Conservation (phyloP, 1,140 invertebrate genomes). For the Drosophila rhopaloa region DNA sequence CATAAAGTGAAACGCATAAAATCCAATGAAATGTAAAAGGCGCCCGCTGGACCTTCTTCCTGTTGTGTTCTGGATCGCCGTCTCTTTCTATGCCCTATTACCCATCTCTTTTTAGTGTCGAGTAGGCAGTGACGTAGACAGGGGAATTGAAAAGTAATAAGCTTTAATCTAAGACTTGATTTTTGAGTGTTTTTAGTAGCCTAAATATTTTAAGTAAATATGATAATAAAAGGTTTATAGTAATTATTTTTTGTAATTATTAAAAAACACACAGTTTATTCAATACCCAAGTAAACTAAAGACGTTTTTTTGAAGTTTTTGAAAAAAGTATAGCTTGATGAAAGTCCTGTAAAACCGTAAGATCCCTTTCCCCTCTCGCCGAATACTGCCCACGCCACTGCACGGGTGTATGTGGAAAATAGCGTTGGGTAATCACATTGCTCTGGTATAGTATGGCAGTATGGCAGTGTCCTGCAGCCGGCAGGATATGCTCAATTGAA, state of each 20-base stretch:
- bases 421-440: slow-evolving; percentile 79
- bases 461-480: slow-evolving; percentile 57
- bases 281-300: too few relatives aligned
- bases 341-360: neutral
- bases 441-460: slow-evolving; percentile 48
- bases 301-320: too few relatives aligned
- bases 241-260: too few relatives aligned
- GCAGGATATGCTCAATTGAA: slow-evolving; percentile 80
- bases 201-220: too few relatives aligned
- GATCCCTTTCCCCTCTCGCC: neutral
- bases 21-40: slow-evolving; percentile 82
- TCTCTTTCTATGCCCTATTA: neutral
- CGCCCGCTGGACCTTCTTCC: slow-evolving; percentile 59
- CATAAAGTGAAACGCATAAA: slow-evolving; percentile 83
- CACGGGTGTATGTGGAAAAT: slow-evolving; percentile 55
- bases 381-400: neutral
- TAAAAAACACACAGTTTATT: too few relatives aligned
- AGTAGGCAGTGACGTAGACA: neutral
- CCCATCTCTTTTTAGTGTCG: neutral
- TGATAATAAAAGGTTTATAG: too few relatives aligned
- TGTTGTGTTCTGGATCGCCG: slow-evolving; percentile 40
- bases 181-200: too few relatives aligned
- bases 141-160: too few relatives aligned
- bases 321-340: too few relatives aligned
- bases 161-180: too few relatives aligned